These are phyloP conservation scores for Koerneria pararmatus DNA, from an alignment of 2,888 invertebrate genomes.

Conservation along the genomic window DNA sequence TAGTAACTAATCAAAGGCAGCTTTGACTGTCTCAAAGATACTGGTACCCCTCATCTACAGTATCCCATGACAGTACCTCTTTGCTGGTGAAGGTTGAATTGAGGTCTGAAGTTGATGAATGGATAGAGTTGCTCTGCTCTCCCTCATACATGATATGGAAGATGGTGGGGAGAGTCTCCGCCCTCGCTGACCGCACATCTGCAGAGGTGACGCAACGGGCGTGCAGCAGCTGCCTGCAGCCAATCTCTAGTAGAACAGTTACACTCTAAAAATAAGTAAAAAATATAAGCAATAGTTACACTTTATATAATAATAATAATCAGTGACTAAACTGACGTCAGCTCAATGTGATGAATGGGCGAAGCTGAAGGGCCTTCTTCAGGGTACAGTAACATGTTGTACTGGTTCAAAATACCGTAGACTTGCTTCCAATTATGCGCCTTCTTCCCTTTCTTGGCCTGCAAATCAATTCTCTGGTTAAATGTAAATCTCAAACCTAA, in stretches of 20 bases:
- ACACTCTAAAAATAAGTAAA: no score
- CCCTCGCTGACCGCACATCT: slow-evolving; percentile 96
- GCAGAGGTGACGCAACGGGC: slow-evolving; percentile 96
- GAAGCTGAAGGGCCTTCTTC: slow-evolving; percentile 12
- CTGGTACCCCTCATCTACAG: no score
- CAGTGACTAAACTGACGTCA: neutral
- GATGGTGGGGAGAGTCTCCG: slow-evolving; percentile 97
- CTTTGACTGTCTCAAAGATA: no score
- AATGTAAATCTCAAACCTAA: no score
- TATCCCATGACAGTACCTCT: no score
- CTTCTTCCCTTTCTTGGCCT: no score
- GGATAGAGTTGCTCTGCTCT: no score
- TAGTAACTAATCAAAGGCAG: no score
- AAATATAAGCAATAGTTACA: slow-evolving; percentile 9
- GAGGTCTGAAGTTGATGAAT: no score
- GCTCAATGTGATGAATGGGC: slow-evolving; percentile 21
- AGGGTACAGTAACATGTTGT: slow-evolving; percentile 17
- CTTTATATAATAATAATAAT: slow-evolving; percentile 3
- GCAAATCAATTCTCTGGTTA: no score
- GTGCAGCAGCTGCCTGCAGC: slow-evolving; percentile 93
- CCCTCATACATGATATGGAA: slow-evolving; percentile 70
- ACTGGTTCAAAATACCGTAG: slow-evolving; percentile 10
- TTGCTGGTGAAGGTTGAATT: no score
- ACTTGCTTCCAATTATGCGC: slow-evolving; percentile 3
- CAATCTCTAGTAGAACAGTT: no score